A percentile compares a stretch with the other conserved stretches of the same genome.
Evolutionary conservation across 1,140 invertebrate genomes (phyloP).

Genomic region (Pseudachorutes palmiensis): DNA sequence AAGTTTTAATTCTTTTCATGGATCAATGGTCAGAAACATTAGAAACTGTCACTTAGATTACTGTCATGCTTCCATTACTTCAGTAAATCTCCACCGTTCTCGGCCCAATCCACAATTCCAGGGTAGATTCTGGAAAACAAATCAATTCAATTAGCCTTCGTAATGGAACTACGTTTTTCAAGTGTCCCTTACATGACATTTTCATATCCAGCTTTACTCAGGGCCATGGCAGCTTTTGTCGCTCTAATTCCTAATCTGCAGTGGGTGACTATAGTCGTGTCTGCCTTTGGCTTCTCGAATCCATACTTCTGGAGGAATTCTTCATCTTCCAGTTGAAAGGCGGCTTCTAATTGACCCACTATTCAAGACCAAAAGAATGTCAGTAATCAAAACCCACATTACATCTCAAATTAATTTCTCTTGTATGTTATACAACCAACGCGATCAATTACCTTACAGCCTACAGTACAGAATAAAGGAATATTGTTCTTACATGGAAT

Average conservation of each 20-base stretch:
- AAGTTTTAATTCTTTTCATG: no score
- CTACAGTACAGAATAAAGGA: neutral
- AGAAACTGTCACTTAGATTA: neutral
- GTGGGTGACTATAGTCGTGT: slow-evolving; percentile 16
- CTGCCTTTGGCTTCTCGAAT: slow-evolving; percentile 17
- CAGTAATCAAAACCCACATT: neutral
- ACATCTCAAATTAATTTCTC: neutral
- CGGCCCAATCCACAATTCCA: slow-evolving; percentile 22
- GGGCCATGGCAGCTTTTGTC: slow-evolving; percentile 4
- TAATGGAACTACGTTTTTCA: neutral
- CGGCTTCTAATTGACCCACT: slow-evolving; percentile 22
- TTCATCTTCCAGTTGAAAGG: slow-evolving; percentile 9
- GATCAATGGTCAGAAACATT: neutral
- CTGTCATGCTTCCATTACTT: neutral
- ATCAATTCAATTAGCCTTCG: neutral
- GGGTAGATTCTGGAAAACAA: slow-evolving; percentile 19
- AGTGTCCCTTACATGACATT: slow-evolving; percentile 5
- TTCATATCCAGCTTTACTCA: neutral
- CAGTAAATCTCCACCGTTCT: slow-evolving; percentile 14
- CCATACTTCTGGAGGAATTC: slow-evolving; percentile 14
- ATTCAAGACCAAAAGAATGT: neutral
- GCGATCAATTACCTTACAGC: neutral
- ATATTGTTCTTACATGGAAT: slow-evolving; percentile 23
- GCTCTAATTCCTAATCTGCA: slow-evolving; percentile 17
- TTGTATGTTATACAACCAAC: no score